A percentile compares a stretch with the other conserved stretches of the same genome.
phyloP scores from a whole-genome alignment of 1,140 invertebrate genomes.

The Triops longicaudatus region DNA sequence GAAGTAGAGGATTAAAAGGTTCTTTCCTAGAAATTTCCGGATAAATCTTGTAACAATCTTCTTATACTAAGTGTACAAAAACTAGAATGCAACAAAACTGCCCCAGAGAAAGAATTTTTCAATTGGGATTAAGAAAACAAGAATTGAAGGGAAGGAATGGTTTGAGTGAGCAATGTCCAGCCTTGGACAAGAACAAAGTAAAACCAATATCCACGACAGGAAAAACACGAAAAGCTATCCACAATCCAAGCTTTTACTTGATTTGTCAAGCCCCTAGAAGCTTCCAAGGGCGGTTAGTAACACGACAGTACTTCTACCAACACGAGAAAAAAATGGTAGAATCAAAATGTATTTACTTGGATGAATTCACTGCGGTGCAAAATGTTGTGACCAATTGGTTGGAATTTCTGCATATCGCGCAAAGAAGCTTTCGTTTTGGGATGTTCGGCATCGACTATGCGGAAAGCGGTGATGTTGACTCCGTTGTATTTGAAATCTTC shows the following conservation, averaged over 20 bases:
- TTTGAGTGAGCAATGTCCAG: conserved; percentile 1
- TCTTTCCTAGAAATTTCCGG: too few species aligned
- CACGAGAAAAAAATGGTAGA: neutral
- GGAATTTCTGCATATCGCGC: conserved; percentile 79
- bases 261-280: neutral
- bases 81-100: neutral
- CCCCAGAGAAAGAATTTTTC: neutral
- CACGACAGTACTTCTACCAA: neutral
- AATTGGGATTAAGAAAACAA: neutral
- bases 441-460: conserved; percentile 71
- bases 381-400: conserved; percentile 68
- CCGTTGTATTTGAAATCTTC: conserved; percentile 91
- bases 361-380: conserved; percentile 63
- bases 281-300: neutral
- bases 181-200: neutral
- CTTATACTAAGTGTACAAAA: neutral
- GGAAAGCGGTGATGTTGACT: conserved; percentile 85
- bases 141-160: neutral
- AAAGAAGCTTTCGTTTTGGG: conserved; percentile 63
- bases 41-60: too few species aligned
- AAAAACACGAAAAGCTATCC: neutral
- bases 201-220: conserved; percentile 4
- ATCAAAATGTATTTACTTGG: conserved; percentile 46
- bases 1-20: too few species aligned
- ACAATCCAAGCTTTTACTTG: neutral